phyloP scores from a whole-genome alignment of 2,113 vertebrate species.

The Scytalopus superciliaris region DNA sequence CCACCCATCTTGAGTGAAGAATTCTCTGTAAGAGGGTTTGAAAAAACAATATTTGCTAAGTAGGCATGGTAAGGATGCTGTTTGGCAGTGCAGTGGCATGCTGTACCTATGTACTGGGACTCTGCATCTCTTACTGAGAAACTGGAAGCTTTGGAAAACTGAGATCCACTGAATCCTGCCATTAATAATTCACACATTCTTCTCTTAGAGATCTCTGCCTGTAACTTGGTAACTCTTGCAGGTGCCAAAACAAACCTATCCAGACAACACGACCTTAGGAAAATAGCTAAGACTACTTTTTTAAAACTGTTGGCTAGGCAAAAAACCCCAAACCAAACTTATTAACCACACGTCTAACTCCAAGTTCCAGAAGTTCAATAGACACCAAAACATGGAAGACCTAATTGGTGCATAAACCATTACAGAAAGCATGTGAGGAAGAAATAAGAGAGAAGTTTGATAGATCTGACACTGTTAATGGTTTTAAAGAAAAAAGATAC shows the following conservation, averaged over 20 bases:
- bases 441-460: background rate
- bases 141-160: background rate
- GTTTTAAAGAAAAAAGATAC: background rate
- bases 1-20: background rate
- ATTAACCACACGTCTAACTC: background rate
- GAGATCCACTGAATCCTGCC: background rate
- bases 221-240: background rate
- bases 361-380: background rate
- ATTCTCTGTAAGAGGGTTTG: background rate
- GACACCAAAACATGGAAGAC: background rate
- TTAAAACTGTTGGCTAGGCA: background rate
- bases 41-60: background rate
- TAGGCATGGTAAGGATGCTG: background rate
- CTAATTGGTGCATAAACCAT: background rate
- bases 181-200: background rate
- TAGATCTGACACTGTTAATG: background rate
- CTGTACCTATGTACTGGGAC: background rate
- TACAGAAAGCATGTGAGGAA: background rate
- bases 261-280: background rate
- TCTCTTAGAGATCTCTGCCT: background rate
- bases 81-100: background rate
- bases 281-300: background rate
- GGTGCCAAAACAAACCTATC: background rate
- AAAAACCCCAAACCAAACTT: background rate
- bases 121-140: background rate